Conservation (phyloP, 2,113 vertebrate genomes). For the Tichodroma muraria region DNA sequence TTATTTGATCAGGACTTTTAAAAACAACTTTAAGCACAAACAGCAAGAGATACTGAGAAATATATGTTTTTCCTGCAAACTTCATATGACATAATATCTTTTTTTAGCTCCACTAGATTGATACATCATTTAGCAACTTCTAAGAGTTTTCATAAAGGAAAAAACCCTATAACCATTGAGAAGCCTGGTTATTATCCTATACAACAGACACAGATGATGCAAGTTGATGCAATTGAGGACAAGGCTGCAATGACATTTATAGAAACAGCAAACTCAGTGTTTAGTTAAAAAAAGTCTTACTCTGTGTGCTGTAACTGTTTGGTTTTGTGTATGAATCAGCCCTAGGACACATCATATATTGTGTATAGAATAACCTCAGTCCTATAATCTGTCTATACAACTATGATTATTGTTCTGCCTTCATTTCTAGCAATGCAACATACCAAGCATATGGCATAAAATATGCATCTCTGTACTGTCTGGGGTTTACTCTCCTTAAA, state of each 20-base stretch:
- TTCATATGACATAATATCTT: not conserved
- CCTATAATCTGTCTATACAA: not conserved
- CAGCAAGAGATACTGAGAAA: not conserved
- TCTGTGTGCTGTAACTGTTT: not conserved
- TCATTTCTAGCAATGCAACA: not conserved
- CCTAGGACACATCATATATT: not conserved
- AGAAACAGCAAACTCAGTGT: constrained; percentile 49
- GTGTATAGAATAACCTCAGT: not conserved
- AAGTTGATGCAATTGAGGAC: constrained; percentile 45
- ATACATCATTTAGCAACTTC: not conserved
- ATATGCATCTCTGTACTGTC: not conserved
- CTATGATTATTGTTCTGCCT: not conserved
- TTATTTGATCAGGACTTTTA: not conserved
- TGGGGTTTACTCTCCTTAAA: not conserved
- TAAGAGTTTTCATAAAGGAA: not conserved
- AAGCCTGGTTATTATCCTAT: not conserved
- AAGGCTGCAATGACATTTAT: constrained; percentile 3
- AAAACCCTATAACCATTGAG: not conserved
- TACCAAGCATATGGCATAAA: not conserved
- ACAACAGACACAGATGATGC: constrained; percentile 35
- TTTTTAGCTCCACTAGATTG: not conserved
- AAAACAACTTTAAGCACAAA: not conserved
- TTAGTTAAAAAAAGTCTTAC: not conserved
- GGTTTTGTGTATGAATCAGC: constrained; percentile 9
- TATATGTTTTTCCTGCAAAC: not conserved